Percentiles rank a stretch among this genome's conserved stretches.
phyloP scores from a whole-genome alignment of 2,888 invertebrate species.

The Deilephila elpenor region DNA sequence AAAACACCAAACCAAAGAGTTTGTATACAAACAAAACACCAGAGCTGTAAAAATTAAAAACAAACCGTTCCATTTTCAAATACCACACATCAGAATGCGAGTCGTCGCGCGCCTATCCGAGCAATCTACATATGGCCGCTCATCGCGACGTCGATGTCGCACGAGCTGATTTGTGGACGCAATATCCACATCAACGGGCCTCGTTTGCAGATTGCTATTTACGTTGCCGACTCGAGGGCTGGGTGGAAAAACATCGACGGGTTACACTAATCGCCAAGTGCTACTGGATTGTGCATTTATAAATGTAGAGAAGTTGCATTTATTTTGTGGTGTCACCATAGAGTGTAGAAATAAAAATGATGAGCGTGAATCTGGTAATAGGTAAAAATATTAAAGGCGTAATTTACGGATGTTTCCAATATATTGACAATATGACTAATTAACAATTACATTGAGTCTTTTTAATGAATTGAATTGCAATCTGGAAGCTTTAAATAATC shows the following conservation, averaged over 20 bases:
- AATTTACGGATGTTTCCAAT: no score
- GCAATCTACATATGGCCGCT: constrained; percentile 34
- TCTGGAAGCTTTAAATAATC: neutral
- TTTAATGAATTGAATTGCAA: no score
- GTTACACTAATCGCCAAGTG: constrained; percentile 3
- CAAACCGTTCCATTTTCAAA: neutral
- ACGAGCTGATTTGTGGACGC: constrained; percentile 51
- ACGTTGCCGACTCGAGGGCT: constrained; percentile 37
- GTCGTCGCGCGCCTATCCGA: constrained; percentile 36
- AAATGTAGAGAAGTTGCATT: neutral
- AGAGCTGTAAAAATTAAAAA: neutral
- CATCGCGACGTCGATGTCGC: constrained; percentile 22
- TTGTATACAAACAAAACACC: no score
- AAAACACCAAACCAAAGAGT: no score
- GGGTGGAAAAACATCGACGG: constrained; percentile 9
- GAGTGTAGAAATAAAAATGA: no score
- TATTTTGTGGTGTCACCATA: neutral
- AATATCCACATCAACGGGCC: constrained; percentile 57
- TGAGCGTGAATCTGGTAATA: no score
- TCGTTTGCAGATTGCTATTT: constrained; percentile 73
- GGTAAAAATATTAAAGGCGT: no score
- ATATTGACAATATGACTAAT: no score
- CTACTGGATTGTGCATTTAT: neutral
- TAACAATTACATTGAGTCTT: no score
- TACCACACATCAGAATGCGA: constrained; percentile 9